Evolutionary conservation across 2,113 vertebrate genomes (phyloP).

Genomic region (Azemiops feae): DNA sequence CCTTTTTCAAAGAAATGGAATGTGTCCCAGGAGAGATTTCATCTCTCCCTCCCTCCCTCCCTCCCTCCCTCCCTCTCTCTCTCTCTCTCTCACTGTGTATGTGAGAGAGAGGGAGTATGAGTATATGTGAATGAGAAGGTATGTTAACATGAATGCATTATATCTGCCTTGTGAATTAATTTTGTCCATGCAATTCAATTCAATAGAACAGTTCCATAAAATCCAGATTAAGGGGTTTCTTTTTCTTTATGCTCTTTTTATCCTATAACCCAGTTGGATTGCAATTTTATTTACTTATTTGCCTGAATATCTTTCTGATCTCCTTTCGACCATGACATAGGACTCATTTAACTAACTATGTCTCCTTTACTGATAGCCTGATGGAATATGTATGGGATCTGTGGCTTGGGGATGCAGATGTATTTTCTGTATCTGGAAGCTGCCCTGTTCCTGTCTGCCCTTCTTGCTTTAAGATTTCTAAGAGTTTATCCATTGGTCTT

Average conservation of each 20-base stretch:
- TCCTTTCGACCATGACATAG: neutral
- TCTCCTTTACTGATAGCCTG: neutral
- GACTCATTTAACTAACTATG: neutral
- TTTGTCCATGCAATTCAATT: neutral
- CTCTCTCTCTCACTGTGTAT: too few species aligned
- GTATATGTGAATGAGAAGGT: neutral
- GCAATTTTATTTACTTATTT: neutral
- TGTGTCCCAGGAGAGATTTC: conserved; percentile 39
- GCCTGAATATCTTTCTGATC: neutral
- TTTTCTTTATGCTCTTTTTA: conserved; percentile 3
- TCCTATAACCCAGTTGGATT: conserved; percentile 2
- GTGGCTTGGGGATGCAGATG: neutral
- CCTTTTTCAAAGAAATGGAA: conserved; percentile 52
- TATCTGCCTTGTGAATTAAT: neutral
- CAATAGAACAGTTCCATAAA: neutral
- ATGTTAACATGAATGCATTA: neutral
- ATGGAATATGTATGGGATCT: neutral
- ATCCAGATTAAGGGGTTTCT: conserved; percentile 11
- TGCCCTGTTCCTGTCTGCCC: neutral
- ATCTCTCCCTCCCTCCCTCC: accelerated
- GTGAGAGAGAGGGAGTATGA: conserved; percentile 12
- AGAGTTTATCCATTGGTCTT: conserved; percentile 5
- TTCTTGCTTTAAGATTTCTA: neutral
- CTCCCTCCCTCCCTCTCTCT: too few species aligned
- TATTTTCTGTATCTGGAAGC: neutral